Base-by-base conservation (phyloP, 2,797 vertebrate genomes). In the Arvicola amphibius region DNA sequence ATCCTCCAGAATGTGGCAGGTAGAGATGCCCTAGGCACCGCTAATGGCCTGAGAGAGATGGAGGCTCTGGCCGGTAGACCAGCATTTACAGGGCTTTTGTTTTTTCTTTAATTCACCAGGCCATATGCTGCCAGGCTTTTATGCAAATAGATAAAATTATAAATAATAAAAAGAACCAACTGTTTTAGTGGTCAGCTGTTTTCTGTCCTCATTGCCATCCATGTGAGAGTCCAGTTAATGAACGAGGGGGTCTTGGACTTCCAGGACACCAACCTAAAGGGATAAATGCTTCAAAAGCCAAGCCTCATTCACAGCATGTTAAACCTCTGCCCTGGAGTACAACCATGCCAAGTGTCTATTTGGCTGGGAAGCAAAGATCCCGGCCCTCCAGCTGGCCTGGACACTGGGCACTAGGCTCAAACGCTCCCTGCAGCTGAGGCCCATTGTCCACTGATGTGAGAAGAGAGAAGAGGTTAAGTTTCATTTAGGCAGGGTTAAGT, bases 111-210 rank as follows among this genome's bases (percentile, higher is more conserved):
- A 97, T 97, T 94, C 96, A 97, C 81, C 95, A 83, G 94, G 96
- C 97, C 97, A 97, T 98, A 98, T 98, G 97, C 92, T 98, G 94
- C 96, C 97, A 97, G 96, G 71, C 96, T 96, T 91, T 96, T 96
- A 83, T 93, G 96, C 95, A 97, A 98, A 98, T 92, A 96, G 96
- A 96, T 80, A 92, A 97, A 97, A 98, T 97, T 97, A 85, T 95
- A 97, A 98, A 94, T 96, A 97, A 97, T 97, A 97, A 97, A 98
- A 96, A 96, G 94, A 95, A 97, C 96, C 96, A 96, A 97, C 97
- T 96, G 94, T 90, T 97, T 97, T 94, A 97, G 94, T 2, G 78
- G 87, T 95, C 90, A 87, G 87, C 96, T 96, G 43, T 97, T 97
- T 92, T 93, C 88, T 88, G 71, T 91, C 94, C 91, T 91, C 88